Evolutionary conservation across 2,888 invertebrate species (phyloP).

Genomic region (Polyommatus iphigenia): DNA sequence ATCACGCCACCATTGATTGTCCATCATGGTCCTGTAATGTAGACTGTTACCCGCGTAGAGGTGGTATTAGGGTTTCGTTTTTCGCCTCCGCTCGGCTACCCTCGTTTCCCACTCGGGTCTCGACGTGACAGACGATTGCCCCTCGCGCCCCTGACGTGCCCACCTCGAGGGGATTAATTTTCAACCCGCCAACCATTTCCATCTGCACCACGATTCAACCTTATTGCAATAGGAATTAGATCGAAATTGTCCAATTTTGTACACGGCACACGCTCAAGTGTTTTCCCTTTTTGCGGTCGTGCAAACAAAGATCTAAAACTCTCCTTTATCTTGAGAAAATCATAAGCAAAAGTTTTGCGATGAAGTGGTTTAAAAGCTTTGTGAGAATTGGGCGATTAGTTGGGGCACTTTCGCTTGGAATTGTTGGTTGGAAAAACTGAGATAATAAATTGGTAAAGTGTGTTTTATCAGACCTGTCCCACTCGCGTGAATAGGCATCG

Average conservation of each 20-base stretch:
- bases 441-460: neutral
- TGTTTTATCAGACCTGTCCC: too few species aligned
- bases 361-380: constrained; percentile 8
- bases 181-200: constrained; percentile 63
- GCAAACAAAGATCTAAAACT: constrained; percentile 54
- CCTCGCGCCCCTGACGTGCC: constrained; percentile 54
- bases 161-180: constrained; percentile 73
- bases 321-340: constrained; percentile 45
- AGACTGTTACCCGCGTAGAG: neutral
- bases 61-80: neutral
- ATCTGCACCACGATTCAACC: neutral
- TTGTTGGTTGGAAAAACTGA: neutral
- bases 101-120: neutral
- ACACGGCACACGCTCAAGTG: constrained; percentile 51
- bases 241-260: neutral
- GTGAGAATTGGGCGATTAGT: neutral
- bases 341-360: neutral
- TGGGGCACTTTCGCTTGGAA: neutral
- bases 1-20: neutral
- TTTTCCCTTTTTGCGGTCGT: constrained; percentile 65
- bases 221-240: neutral
- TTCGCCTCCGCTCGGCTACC: constrained; percentile 1
- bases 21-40: too few species aligned
- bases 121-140: constrained; percentile 59
- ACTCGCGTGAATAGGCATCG: too few species aligned